Base-by-base conservation (phyloP, 2,113 vertebrate species). In the Rhea pennata region DNA sequence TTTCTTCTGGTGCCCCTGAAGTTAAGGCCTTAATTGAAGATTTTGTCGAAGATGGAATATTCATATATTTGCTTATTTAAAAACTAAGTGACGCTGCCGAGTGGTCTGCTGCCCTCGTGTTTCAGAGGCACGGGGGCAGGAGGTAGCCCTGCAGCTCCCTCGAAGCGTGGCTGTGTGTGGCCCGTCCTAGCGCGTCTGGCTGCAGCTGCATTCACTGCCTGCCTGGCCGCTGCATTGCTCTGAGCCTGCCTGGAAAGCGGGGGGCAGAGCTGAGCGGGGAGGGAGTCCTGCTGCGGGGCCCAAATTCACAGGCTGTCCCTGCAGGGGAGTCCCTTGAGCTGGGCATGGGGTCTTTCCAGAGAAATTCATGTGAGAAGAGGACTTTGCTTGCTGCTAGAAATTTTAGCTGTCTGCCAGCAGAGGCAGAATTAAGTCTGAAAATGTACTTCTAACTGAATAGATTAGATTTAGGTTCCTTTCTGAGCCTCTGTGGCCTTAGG, bases 391-490 rank as follows among this genome's bases (percentile, higher is more conserved):
- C 78, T 89, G 74, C 77, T 93, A 84, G 66, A 65, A 40, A 27
- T 40, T 50, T 24, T 8, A 80, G 53, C 16, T 89, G 87, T 67
- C 90, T 96, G 93, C 31, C 84, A 78, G 44, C 15, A 69, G 71
- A 66, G 78, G 74, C 82, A 88, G 91, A 87, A 85, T 85, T 76
- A 82, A 77, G 54, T 42, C 92, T 74, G 88, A 87, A 87, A 72
- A 92, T 29, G 64, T 71, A 19, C 85, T 84, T 75, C 8, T 65
- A 93, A 72, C 66, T 9, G 71, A 73, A 9, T 2, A 56, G 81
- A 84, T 95, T 5, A 44, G 80, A 39, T 83, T 87, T 67, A 23
- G 88, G 92, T 46, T 88, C 51, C n/a, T 75, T 27, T 84, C 65
- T 48, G 76, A 48, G 89, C 84, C 87, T 66, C 87, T 29, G 19